Evolutionary conservation across 2,797 vertebrate genomes (phyloP), one percentile per base, ranked within the genome.

Genomic region (Eospalax fontanierii): DNA sequence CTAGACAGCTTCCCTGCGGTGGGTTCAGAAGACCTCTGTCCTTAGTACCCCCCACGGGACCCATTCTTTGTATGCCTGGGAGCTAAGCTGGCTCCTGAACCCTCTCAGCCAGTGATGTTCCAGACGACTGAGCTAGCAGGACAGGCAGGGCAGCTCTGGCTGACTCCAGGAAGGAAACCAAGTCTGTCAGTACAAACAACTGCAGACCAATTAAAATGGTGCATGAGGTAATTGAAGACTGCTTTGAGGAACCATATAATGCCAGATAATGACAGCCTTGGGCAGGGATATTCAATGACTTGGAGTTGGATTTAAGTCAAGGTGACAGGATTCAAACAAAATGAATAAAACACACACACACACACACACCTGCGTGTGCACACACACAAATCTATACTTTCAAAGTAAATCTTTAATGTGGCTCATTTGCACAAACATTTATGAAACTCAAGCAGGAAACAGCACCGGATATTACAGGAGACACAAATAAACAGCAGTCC

Each of bases 171-270:
- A 89, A 92, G 81, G 68, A 95, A 82, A 71, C 54, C 65, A 90
- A 70, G 57, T 95, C 74, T 92, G 84, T 87, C 78, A 19, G 6
- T 28, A 61, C 24, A 63, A 83, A 87, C 79, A 92, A 79, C 85
- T 94, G 19, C 35, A 93, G 65, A 50, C 81, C 70, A 80, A 92
- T 94, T 95, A 92, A 95, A 94, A 90, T 88, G 82, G 78, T 81
- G 19, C 87, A 35, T 19, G 74, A 95, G 43, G 65, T 85, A 91
- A 86, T 73, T 70, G 79, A 87, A 35, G 88, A 50, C 35, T 50
- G 43, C 33, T 85, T 66, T 71, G 57, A 95, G 91, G 75, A 92
- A 35, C 57, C 84, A 57, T 66, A 18, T 61, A 88, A 76, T 76
- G n/a, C 65, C 85, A 59, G 88, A 79, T 89, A 93, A 92, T 75